These are phyloP conservation scores for Anseranas semipalmata DNA, from an alignment of 2,113 vertebrate genomes.

Conservation along the genomic window DNA sequence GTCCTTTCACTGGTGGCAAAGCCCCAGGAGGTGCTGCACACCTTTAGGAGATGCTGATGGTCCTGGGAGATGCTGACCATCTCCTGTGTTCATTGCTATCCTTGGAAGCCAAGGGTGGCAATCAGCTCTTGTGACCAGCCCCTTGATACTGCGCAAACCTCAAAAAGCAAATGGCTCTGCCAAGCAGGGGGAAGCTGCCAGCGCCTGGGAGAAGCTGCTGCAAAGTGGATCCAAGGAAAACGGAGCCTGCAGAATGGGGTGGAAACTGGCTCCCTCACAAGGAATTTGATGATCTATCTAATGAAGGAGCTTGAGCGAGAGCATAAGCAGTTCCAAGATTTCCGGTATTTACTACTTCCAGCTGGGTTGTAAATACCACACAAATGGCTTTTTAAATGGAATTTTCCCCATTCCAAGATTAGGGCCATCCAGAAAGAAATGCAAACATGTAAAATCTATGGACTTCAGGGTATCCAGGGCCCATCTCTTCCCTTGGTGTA, in stretches of 20 bases:
- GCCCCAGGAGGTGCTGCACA: neutral
- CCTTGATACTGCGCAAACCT: neutral
- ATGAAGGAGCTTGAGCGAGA: slow-evolving; percentile 33
- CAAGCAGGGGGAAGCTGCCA: slow-evolving; percentile 14
- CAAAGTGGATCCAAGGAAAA: slow-evolving; percentile 43
- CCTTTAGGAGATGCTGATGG: neutral
- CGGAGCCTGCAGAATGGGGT: slow-evolving; percentile 40
- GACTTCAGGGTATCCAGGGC: neutral
- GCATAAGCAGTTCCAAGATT: slow-evolving; percentile 46
- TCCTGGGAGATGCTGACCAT: neutral
- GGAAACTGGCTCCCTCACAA: slow-evolving; percentile 63
- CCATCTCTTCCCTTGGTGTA: neutral
- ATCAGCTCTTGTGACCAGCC: neutral
- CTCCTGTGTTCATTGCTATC: neutral
- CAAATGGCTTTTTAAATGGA: slow-evolving; percentile 59
- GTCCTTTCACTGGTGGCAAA: neutral
- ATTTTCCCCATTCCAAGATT: slow-evolving; percentile 30
- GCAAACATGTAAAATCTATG: neutral
- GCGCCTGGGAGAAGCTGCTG: neutral
- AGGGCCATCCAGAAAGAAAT: neutral
- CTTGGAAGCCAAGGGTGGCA: neutral
- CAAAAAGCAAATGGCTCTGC: slow-evolving; percentile 3
- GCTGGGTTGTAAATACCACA: slow-evolving; percentile 60
- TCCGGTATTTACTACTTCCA: slow-evolving; percentile 67
- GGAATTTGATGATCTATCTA: slow-evolving; percentile 62